phyloP scores from a whole-genome alignment of 2,797 vertebrate species.

The Scleropages formosus region DNA sequence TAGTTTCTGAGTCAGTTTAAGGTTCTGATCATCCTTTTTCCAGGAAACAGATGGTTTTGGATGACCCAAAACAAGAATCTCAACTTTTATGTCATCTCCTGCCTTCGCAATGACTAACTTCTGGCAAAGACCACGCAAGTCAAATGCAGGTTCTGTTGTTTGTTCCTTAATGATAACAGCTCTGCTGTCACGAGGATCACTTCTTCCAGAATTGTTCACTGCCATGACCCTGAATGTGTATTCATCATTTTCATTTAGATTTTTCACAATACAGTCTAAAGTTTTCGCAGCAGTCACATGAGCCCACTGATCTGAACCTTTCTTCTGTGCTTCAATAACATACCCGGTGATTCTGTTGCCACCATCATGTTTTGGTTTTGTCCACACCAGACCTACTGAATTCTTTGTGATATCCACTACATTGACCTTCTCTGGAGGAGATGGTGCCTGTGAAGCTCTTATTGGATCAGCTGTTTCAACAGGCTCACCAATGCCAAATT shows the following conservation, averaged over 20 bases:
- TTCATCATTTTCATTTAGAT: slow-evolving; percentile 94
- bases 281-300: slow-evolving; percentile 88
- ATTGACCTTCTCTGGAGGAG: slow-evolving; percentile 86
- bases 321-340: slow-evolving; percentile 94
- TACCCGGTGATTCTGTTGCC: slow-evolving; percentile 96
- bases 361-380: slow-evolving; percentile 93
- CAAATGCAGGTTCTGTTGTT: slow-evolving; percentile 87
- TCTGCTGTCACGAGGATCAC: slow-evolving; percentile 86
- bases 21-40: slow-evolving; percentile 84
- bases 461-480: slow-evolving; percentile 89
- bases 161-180: slow-evolving; percentile 85
- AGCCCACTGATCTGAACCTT: slow-evolving; percentile 90
- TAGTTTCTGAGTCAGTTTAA: slow-evolving; percentile 88
- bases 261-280: slow-evolving; percentile 85
- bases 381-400: slow-evolving; percentile 90
- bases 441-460: slow-evolving; percentile 89
- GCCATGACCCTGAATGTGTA: slow-evolving; percentile 96
- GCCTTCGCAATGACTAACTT: slow-evolving; percentile 89
- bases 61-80: slow-evolving; percentile 92
- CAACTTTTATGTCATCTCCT: slow-evolving; percentile 93
- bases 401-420: slow-evolving; percentile 90
- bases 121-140: slow-evolving; percentile 87
- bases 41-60: slow-evolving; percentile 90
- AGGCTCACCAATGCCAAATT: slow-evolving; percentile 93
- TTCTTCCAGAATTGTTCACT: slow-evolving; percentile 91